Conservation (phyloP, 2,888 invertebrate genomes). For the Mythimna loreyi region DNA sequence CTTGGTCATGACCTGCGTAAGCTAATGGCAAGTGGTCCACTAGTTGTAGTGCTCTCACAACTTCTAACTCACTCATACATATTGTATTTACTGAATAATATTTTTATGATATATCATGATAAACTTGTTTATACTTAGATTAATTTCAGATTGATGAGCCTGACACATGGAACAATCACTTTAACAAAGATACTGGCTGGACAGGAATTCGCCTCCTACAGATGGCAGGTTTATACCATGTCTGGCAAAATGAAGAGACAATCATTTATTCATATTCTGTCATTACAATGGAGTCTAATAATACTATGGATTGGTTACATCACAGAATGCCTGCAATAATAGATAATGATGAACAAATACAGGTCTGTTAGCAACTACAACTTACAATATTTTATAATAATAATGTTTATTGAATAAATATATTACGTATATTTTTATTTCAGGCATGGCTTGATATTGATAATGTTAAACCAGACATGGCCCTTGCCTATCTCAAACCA, state of each 20-base stretch:
- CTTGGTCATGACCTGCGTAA: too few relatives aligned
- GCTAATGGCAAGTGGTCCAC: too few relatives aligned
- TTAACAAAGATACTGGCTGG: conserved; percentile 90
- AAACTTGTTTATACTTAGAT: too few relatives aligned
- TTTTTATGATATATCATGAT: too few relatives aligned
- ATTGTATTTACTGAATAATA: too few relatives aligned
- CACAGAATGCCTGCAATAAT: conserved; percentile 96
- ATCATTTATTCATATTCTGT: conserved; percentile 94
- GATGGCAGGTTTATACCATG: conserved; percentile 94
- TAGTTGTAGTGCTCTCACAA: too few relatives aligned
- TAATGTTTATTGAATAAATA: neutral
- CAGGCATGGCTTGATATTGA: conserved; percentile 93
- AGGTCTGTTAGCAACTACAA: conserved; percentile 80
- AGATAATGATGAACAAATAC: conserved; percentile 92
- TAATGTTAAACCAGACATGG: conserved; percentile 86
- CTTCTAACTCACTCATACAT: too few relatives aligned
- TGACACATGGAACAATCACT: conserved; percentile 88
- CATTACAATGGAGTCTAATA: conserved; percentile 94
- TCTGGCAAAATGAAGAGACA: conserved; percentile 91
- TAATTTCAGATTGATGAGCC: conserved; percentile 87
- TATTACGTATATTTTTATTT: conserved; percentile 58
- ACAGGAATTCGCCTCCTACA: conserved; percentile 92
- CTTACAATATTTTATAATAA: too few relatives aligned
- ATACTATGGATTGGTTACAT: conserved; percentile 93
- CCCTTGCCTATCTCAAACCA: conserved; percentile 90